These are phyloP conservation scores for Psittacus erithacus DNA, from an alignment of 2,113 vertebrate species.

Conservation along the genomic window DNA sequence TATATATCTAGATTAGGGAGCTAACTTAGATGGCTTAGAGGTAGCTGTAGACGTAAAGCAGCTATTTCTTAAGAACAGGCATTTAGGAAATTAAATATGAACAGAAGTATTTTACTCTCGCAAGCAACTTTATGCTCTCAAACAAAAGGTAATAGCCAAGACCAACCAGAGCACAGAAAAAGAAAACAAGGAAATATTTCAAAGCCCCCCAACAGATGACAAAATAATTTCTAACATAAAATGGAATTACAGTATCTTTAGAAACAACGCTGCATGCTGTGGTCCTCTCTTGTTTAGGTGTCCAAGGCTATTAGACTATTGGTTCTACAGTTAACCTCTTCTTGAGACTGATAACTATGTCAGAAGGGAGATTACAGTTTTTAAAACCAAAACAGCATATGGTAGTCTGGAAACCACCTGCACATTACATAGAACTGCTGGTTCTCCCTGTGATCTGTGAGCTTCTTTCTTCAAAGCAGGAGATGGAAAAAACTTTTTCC, in stretches of 20 bases:
- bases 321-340: background rate
- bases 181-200: background rate
- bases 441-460: background rate
- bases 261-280: background rate
- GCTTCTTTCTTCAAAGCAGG: background rate
- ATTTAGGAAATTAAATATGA: background rate
- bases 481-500: background rate
- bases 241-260: background rate
- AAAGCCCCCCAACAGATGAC: background rate
- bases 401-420: background rate
- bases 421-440: background rate
- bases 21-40: constrained; percentile 28
- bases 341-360: background rate
- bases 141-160: background rate
- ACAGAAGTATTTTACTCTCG: background rate
- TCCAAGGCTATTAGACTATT: background rate
- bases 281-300: background rate
- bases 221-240: background rate
- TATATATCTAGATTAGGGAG: constrained; percentile 34
- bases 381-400: background rate
- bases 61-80: constrained; percentile 3
- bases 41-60: background rate
- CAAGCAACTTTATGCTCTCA: background rate
- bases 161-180: background rate
- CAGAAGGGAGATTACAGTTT: background rate